phyloP scores from a whole-genome alignment of 2,113 vertebrate species.

The Brachyistius frenatus region DNA sequence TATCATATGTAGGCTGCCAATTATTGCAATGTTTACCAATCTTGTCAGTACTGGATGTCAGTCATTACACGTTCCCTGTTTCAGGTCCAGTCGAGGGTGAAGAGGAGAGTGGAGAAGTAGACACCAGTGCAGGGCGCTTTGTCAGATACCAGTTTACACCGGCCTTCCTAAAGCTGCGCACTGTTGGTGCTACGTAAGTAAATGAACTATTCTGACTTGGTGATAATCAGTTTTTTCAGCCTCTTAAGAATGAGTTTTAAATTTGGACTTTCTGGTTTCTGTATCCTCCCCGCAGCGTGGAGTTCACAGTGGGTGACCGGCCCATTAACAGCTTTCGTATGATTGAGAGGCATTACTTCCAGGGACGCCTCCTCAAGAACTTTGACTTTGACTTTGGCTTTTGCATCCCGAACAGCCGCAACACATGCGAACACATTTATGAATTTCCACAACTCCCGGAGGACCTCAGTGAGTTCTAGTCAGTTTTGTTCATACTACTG shows the following conservation, averaged over 20 bases:
- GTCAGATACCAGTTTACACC: conserved; percentile 99
- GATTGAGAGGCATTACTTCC: conserved; percentile 98
- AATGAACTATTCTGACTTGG: not conserved
- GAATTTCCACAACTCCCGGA: conserved; percentile 98
- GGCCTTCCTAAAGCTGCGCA: conserved; percentile 93
- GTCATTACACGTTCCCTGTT: conserved; percentile 27
- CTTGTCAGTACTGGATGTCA: not conserved
- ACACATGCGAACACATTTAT: conserved; percentile 98
- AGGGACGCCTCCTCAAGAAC: conserved; percentile 96
- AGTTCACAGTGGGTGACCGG: conserved; percentile 96
- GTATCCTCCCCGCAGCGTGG: conserved; percentile 86
- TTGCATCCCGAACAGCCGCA: conserved; percentile 98
- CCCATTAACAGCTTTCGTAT: conserved; percentile 96
- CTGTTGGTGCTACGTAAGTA: conserved; percentile 97
- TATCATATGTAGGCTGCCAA: too few species aligned
- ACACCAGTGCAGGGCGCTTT: conserved; percentile 92
- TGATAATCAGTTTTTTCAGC: not conserved
- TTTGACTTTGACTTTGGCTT: conserved; percentile 99
- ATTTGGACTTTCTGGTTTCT: not conserved
- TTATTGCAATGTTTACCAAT: not conserved
- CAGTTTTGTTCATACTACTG: not conserved
- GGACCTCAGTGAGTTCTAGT: conserved; percentile 90
- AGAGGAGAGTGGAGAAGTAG: conserved; percentile 88
- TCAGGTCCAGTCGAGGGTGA: conserved; percentile 87
- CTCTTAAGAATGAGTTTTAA: not conserved